Base-by-base conservation (phyloP, 2,113 vertebrate genomes). In the Marmota flaviventris region DNA sequence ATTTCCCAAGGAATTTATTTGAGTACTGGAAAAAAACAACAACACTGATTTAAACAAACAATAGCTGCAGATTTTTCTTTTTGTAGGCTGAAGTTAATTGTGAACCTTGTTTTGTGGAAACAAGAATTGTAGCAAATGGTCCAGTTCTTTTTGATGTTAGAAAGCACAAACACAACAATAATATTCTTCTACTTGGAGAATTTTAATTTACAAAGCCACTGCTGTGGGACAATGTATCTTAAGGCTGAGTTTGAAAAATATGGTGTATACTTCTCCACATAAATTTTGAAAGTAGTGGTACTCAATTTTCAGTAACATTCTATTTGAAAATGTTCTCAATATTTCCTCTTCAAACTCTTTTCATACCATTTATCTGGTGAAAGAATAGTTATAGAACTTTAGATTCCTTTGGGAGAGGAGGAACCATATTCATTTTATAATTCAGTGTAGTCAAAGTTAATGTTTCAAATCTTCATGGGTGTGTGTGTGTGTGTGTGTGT, bases 141-240 rank as follows among this genome's bases (percentile, higher is more conserved):
- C 18, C 34, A 61, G 22, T 34, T 96, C 69, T 86, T 63, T 34
- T 86, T 93, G 69, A 76, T 61, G 75, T 81, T 34, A 95, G 39
- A 90, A 90, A 76, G 14, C 22, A 8, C 7, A 42, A 77, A 37
- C 56, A 45, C 58, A 37, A 53, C 39, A 83, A 87, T 18, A 76
- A 39, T 18, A 84, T 56, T 77, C 32, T 84, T 94, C 78, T 48
- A 18, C 24, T 22, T 93, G 58, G 58, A 69, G 77, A 61, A 65
- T 29, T 56, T 83, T 34, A 79, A 37, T 53, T 42, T 81, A 91
- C 17, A 87, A 87, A 95, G 24, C 24, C 34, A 83, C 4, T 27
- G 14, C n/a, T 56, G 1, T 22, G 18, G 76, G 37, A 51, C 29
- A 70, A 61, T 34, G 16, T 63, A 34, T 77, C 18, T 69, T 81